Evolutionary conservation across 2,888 invertebrate species (phyloP).

Genomic region (Sturmia bella): DNA sequence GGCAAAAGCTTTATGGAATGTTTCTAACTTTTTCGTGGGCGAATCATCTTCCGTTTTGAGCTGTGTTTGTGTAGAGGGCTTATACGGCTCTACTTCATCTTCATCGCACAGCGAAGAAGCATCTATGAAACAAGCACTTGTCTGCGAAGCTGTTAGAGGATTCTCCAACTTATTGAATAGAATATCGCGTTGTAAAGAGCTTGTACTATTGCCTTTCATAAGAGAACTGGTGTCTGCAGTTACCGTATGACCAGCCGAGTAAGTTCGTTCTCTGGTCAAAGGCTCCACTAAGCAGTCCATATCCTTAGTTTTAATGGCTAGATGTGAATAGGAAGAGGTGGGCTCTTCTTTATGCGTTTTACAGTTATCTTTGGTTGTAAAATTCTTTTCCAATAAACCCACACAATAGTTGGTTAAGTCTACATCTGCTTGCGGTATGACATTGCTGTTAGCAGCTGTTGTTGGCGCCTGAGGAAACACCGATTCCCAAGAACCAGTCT

Average conservation of each 20-base stretch:
- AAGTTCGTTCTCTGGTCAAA: conserved; percentile 71
- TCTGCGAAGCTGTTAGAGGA: conserved; percentile 76
- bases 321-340: conserved; percentile 43
- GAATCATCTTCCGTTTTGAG: conserved; percentile 71
- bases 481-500: conserved; percentile 86
- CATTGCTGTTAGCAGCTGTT: background rate
- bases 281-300: conserved; percentile 63
- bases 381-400: conserved; percentile 79
- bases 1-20: conserved; percentile 81
- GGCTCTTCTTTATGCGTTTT: conserved; percentile 48
- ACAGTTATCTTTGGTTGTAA: conserved; percentile 53
- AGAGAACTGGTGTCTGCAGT: conserved; percentile 72
- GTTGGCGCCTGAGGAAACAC: conserved; percentile 82
- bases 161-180: conserved; percentile 74
- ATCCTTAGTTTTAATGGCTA: conserved; percentile 55
- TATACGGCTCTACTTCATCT: conserved; percentile 82
- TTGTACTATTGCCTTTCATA: conserved; percentile 74
- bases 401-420: conserved; percentile 82
- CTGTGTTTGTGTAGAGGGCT: conserved; percentile 55
- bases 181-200: conserved; percentile 72
- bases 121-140: conserved; percentile 88
- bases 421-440: conserved; percentile 54
- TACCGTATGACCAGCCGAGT: conserved; percentile 71
- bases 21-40: conserved; percentile 77
- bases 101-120: conserved; percentile 89